Base-by-base conservation (phyloP, 1,140 invertebrate genomes). In the Drosophila varians region DNA sequence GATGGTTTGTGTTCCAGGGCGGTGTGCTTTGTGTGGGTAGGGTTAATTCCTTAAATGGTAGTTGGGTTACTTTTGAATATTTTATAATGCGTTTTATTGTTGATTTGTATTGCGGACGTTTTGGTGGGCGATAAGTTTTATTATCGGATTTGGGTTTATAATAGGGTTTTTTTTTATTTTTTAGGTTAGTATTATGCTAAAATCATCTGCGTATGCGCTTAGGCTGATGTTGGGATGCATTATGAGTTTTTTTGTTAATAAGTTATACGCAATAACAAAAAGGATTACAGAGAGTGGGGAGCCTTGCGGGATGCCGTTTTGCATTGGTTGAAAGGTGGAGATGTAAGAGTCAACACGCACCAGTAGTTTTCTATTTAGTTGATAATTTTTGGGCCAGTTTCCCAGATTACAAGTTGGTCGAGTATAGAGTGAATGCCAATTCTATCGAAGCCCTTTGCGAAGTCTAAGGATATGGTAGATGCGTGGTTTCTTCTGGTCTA, bases 331-430 rank as follows among this genome's bases (percentile, higher is more conserved):
- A 23, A 56, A 46, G 31, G 34, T 11, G 3, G 23, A 48, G 34
- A 34, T 6, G 28, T 36, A 6, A 26, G 25, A 56, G 46, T 43
- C 31, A 12, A 46, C 56, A 19, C 43, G 49, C 6, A 64, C 51
- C 1, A 23, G 21, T 28, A 64, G 53, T 54, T 56, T 65, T 43
- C 38, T 43, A 18, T 51, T 55, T 52, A 38, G 18, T 38, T 38
- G 8, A 7, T 23, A 19, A 52, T 52, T 52, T 23, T 52, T 14
- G 31, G 31, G 16, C 19, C 31, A 6, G 46, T 31, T 48, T 48
- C 31, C 25, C 46, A 48, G 14, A n/a, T n/a, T n/a, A n/a, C n/a
- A n/a, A n/a, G n/a, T n/a, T n/a, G n/a, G n/a, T n/a, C n/a, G n/a
- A n/a, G n/a, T n/a, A n/a, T n/a, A n/a, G n/a, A n/a, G n/a, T n/a